Conservation (phyloP, 2,797 vertebrate genomes). For the Manis pentadactyla region DNA sequence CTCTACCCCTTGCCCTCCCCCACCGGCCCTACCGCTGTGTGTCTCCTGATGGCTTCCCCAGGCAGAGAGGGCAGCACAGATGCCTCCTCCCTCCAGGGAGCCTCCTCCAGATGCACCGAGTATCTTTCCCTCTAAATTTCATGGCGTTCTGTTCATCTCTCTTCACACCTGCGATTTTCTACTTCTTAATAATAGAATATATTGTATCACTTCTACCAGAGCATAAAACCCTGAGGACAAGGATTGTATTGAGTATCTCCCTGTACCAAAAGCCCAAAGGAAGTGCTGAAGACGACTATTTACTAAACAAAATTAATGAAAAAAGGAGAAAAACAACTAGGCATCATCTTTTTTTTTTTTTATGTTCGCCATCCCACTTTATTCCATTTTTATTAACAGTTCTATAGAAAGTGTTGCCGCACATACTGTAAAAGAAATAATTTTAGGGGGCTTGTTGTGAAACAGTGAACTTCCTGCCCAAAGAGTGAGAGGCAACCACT, state of each 20-base stretch:
- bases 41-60: not conserved
- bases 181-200: not conserved
- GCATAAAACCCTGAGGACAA: not conserved
- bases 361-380: not conserved
- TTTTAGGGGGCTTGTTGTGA: not conserved
- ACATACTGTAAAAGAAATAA: not conserved
- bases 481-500: not conserved
- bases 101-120: not conserved
- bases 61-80: not conserved
- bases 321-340: not conserved
- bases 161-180: not conserved
- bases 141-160: not conserved
- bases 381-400: not conserved
- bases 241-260: not conserved
- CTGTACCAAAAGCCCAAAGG: not conserved
- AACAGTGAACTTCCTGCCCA: not conserved
- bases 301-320: not conserved
- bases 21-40: accelerated
- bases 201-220: not conserved
- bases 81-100: not conserved
- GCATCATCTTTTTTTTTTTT: not conserved
- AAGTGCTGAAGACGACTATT: not conserved
- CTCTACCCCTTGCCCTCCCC: not conserved
- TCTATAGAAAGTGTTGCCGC: not conserved
- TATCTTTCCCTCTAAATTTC: not conserved